Conservation (phyloP, 2,797 vertebrate genomes). For the Novumbra hubbsi region DNA sequence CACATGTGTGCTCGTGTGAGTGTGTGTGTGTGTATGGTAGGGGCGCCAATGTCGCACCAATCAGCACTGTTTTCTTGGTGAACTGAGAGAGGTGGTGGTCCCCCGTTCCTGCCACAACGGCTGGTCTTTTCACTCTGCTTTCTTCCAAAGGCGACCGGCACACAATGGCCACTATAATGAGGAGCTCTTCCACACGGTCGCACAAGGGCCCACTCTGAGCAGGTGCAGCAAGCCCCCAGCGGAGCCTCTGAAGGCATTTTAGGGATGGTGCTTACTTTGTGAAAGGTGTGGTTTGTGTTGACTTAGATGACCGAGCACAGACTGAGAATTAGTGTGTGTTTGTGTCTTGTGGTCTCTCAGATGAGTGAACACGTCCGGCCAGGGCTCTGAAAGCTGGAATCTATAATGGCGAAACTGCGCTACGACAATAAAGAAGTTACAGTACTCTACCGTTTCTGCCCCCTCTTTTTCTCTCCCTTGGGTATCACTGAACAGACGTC, state of each 20-base stretch:
- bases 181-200: constrained; percentile 64
- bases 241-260: constrained; percentile 48
- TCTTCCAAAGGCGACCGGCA: constrained; percentile 58
- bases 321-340: constrained; percentile 25
- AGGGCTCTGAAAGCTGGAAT: constrained; percentile 10
- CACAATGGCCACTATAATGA: constrained; percentile 68
- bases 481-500: too few species aligned
- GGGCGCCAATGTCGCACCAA: background rate
- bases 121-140: constrained; percentile 72
- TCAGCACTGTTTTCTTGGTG: constrained; percentile 18
- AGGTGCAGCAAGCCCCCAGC: constrained; percentile 60
- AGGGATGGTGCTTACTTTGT: constrained; percentile 5
- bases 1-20: constrained; percentile 23
- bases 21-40: constrained; percentile 14
- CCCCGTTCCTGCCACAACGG: constrained; percentile 52
- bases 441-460: too few species aligned
- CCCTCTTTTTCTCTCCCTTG: too few species aligned
- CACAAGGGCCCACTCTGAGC: constrained; percentile 59
- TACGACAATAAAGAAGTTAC: too few species aligned
- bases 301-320: constrained; percentile 40
- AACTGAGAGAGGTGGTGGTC: constrained; percentile 25
- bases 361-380: constrained; percentile 39
- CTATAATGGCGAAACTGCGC: too few species aligned
- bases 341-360: constrained; percentile 36
- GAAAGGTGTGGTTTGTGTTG: constrained; percentile 29